phyloP scores from a whole-genome alignment of 2,888 invertebrate genomes.

The Teleiodes luculella region DNA sequence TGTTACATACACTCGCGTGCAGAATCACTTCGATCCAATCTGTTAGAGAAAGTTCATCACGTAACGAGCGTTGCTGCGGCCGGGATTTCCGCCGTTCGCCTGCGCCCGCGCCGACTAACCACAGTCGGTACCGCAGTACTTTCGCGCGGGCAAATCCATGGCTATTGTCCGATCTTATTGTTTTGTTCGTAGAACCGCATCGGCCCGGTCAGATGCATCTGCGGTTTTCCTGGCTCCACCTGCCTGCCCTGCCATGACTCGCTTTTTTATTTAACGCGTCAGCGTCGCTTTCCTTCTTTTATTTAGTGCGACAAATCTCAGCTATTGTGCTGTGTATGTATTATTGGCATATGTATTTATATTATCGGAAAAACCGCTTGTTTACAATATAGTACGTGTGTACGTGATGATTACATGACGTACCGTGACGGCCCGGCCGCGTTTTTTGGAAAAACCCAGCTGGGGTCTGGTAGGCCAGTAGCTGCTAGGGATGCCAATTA shows the following conservation, averaged over 20 bases:
- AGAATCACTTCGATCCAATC: background rate
- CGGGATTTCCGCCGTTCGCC: conserved; percentile 11
- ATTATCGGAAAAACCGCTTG: conserved; percentile 33
- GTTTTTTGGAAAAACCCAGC: conserved; percentile 3
- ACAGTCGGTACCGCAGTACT: conserved; percentile 3
- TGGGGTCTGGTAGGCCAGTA: background rate
- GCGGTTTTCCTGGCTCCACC: conserved; percentile 31
- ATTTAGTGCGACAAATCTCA: background rate
- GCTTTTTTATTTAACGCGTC: background rate
- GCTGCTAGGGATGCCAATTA: background rate
- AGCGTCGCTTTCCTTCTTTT: background rate
- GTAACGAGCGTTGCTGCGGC: background rate
- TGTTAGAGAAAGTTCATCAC: conserved; percentile 11
- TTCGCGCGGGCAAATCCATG: conserved; percentile 11
- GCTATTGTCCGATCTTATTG: background rate
- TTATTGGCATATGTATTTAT: conserved; percentile 17
- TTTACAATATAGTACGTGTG: conserved; percentile 27
- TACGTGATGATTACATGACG: conserved; percentile 31
- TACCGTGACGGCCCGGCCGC: background rate
- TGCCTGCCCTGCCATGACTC: background rate
- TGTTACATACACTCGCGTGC: background rate
- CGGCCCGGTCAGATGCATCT: conserved; percentile 13
- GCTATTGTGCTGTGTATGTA: background rate
- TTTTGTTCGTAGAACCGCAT: conserved; percentile 9
- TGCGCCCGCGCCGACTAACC: too few relatives aligned